Evolutionary conservation across 2,113 vertebrate species (phyloP), one percentile per base, ranked within the genome.

Genomic region (Archocentrus centrarchus): DNA sequence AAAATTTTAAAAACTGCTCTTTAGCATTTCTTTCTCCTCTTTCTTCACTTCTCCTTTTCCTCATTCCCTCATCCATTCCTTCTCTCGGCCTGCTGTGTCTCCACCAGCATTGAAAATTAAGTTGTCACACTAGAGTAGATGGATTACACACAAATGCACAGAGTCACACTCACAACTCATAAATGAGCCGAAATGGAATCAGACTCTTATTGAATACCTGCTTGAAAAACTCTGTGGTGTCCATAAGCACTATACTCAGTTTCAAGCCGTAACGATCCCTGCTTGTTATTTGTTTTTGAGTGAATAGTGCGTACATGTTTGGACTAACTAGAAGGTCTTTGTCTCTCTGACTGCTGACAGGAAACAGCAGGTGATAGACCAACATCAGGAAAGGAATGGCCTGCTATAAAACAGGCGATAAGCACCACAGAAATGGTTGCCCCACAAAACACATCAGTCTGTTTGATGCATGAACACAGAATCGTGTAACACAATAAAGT

Each of bases 121-220:
- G 96, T 97, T 98, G 97, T 98, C 97, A 98, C 86, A 97, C 96
- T 92, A 92, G 94, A 96, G 96, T 96, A 95, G 95, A 92, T 90
- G 88, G 82, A 90, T 91, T 87, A 90, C 84, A 80, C 84, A 85
- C 86, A 82, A 47, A 88, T 30, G 63, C 86, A 79, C 81, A 14
- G 44, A 82, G 59, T 70, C 68, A 78, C 77, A 88, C 77, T 66
- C 80, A 88, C 80, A 85, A 82, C 70, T 86, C 83, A 90, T 86
- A 92, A 90, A 93, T 78, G 81, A 93, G 89, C 79, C 86, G 82
- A 93, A 93, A 93, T 91, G 90, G 85, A 92, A 90, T 92, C 86
- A 90, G 80, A 83, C 59, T 89, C 79, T 86, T 89, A 91, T 88
- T 91, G 89, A 93, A 91, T 75, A 73, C 59, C 89, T 89, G 59